Evolutionary conservation across 2,888 invertebrate genomes (phyloP), one percentile per base, ranked within the genome.

Genomic region (Catocala nupta): DNA sequence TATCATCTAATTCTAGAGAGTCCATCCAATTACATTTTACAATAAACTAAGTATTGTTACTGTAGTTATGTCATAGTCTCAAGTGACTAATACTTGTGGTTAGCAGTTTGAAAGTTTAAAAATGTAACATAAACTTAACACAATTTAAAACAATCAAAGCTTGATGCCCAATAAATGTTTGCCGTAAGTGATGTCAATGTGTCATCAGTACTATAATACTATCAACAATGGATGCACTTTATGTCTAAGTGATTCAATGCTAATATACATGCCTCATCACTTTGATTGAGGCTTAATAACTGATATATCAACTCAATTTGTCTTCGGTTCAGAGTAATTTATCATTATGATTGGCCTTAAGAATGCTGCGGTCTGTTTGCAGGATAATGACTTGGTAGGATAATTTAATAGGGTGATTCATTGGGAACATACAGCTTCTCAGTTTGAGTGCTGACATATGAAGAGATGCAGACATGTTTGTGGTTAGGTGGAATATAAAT

Each of bases 181-280:
- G 55, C 64, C 52, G 59, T 45, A 25, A 44, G 10, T 33, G 0
- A 1, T 48, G 7, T 9, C 45, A 55, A 73, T 76, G 75, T 76
- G 78, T 76, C 75, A 76, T 61, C 10, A 0, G 34, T 39, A 44
- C 61, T 58, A 74, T 75, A 63, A 53, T 36, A 58, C 50, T 65
- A 62, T 63, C 63, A 75, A 81, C 80, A 79, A 81, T 79, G 47
- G 61, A 33, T 34, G 33, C 48, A 57, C 49, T 61, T 33, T 68
- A 47, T 11, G 59, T 57, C 53, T 45, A 57, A 68, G 69, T 76
- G 67, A 82, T 81, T 82, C 77, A 81, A 84, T 83, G 79, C 71
- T 74, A 82, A 83, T 83, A 61, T 55, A 58, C 53, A 64, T 64
- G 68, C 52, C 57, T 63, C 70, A 65, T 59, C 62, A 59, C 12